phyloP scores from a whole-genome alignment of 2,888 invertebrate species.

The Patella pellucida region DNA sequence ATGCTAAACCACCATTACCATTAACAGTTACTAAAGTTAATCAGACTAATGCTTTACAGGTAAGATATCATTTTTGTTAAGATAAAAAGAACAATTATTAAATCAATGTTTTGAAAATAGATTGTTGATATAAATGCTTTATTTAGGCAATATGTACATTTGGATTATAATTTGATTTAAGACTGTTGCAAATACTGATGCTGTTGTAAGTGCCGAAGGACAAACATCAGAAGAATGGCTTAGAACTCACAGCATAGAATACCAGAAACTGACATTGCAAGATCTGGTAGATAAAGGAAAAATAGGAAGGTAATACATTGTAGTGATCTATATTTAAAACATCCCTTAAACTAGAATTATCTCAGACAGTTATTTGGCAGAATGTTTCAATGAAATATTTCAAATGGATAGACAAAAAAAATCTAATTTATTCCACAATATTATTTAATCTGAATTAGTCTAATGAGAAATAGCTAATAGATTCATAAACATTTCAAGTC shows the following conservation, averaged over 20 bases:
- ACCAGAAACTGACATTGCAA: constrained; percentile 66
- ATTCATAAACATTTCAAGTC: too few species aligned
- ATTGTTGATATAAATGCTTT: not conserved
- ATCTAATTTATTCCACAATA: too few species aligned
- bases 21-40: constrained; percentile 70
- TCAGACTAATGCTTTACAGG: constrained; percentile 66
- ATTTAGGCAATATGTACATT: too few species aligned
- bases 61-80: constrained; percentile 26
- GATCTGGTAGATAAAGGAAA: constrained; percentile 69
- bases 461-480: too few species aligned
- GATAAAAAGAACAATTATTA: not conserved
- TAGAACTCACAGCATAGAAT: constrained; percentile 62
- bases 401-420: too few species aligned
- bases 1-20: constrained; percentile 64
- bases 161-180: too few species aligned
- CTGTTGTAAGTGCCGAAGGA: constrained; percentile 59
- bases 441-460: too few species aligned
- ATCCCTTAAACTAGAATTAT: not conserved
- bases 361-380: not conserved
- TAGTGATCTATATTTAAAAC: not conserved
- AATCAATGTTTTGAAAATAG: not conserved
- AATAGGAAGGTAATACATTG: constrained; percentile 54
- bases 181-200: constrained; percentile 37
- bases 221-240: constrained; percentile 70
- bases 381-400: too few species aligned